Evolutionary conservation across 1,140 invertebrate genomes (phyloP), one percentile per base, ranked within the genome.

Genomic region (Lanistes nyassanus): DNA sequence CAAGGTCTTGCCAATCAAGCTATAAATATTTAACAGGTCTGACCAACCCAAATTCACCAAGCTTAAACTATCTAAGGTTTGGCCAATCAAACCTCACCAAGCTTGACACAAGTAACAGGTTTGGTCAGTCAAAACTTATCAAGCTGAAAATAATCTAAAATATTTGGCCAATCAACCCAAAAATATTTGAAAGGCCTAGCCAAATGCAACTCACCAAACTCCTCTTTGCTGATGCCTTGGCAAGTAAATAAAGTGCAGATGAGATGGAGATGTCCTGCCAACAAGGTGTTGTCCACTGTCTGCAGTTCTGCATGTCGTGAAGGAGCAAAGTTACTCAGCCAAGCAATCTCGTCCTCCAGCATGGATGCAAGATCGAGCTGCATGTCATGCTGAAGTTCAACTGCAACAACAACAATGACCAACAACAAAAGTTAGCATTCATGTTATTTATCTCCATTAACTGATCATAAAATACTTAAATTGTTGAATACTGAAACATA

Each of bases 311-410:
- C 69, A 69, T 87, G 77, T 79, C 86, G 78, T 31, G 88, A 87
- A 0, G 88, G 83, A 3, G 88, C 89, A 84, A 91, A 92, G 72
- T 90, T 91, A 37, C 82, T 81, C 37, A 92, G 81, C 91, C 91
- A 92, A 3, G 80, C 85, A 13, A 91, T 84, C 84, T 92, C 91
- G 84, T 92, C 90, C 64, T 90, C 89, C 51, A 91, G 71, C 90
- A 91, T 91, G 29, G 84, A 81, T 9, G 79, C 73, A 0, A 88
- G 81, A 81, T 90, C 84, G 37, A 91, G 79, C 47, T 85, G 82
- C 36, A 91, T 81, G 11, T 78, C 76, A 36, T 84, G 81, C 76
- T 92, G 91, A 34, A 90, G 87, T 53, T 70, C 75, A 51, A 79
- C 86, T 88, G 69, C 37, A 79, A 51, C 53, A 58, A 26, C 7